Conservation (phyloP, 92 coral and sea anemone species). For the Porites rus region DNA sequence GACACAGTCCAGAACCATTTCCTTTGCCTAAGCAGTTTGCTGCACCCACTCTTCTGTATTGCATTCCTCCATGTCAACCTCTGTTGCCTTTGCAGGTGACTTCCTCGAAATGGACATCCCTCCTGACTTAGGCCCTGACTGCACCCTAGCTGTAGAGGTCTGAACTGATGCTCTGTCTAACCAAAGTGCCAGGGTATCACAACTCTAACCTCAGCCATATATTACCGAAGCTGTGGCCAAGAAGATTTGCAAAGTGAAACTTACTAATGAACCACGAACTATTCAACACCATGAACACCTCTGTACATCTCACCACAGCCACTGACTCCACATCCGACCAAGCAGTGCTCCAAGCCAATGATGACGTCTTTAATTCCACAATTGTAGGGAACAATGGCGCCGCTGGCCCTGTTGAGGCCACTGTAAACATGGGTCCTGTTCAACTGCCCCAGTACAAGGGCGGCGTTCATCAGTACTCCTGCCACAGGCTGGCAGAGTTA, state of each 20-base stretch:
- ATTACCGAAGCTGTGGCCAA: background rate
- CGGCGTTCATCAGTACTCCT: background rate
- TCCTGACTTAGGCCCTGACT: constrained; percentile 13
- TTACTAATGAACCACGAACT: background rate
- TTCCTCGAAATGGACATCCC: constrained; percentile 62
- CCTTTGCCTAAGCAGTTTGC: constrained; percentile 25
- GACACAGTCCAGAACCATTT: background rate
- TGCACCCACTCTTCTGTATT: constrained; percentile 41
- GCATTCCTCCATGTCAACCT: constrained; percentile 43
- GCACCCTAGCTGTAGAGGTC: constrained; percentile 8
- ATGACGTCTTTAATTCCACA: constrained; percentile 41
- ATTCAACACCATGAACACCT: background rate
- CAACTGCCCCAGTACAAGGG: too few relatives aligned
- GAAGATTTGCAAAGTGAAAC: background rate
- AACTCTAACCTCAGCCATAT: constrained; percentile 8
- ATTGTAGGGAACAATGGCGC: constrained; percentile 48
- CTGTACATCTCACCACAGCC: background rate
- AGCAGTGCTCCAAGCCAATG: constrained; percentile 21
- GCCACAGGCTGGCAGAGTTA: constrained; percentile 15
- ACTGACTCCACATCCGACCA: background rate
- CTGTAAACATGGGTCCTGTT: constrained; percentile 36
- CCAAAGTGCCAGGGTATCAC: constrained; percentile 5
- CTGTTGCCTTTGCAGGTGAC: constrained; percentile 58
- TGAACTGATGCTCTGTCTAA: background rate
- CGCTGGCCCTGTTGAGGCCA: constrained; percentile 38